Percentiles rank a stretch among this genome's conserved stretches.
These are phyloP conservation scores for Argya squamiceps DNA, from an alignment of 2,797 vertebrate species.

Conservation along the genomic window DNA sequence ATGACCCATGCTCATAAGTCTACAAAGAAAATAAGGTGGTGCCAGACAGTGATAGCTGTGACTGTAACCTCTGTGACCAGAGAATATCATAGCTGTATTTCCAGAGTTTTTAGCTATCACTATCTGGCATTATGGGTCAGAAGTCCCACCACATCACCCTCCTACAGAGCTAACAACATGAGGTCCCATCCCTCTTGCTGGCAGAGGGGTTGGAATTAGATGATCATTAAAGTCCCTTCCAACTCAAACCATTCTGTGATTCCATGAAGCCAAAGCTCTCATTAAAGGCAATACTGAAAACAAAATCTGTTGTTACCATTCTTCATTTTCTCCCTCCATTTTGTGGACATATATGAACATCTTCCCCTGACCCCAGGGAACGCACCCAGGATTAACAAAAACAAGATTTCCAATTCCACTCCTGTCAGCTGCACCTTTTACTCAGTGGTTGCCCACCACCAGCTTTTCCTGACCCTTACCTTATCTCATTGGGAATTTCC, in stretches of 20 bases:
- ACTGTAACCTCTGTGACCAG: neutral
- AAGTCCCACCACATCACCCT: neutral
- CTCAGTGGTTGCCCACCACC: neutral
- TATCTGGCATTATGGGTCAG: neutral
- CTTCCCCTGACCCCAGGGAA: neutral
- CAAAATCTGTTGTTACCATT: neutral
- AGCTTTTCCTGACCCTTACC: conserved; percentile 74
- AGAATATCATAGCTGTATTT: neutral
- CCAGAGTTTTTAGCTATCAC: neutral
- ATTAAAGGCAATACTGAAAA: neutral
- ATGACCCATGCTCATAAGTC: accelerated
- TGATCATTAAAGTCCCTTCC: neutral
- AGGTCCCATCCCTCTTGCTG: neutral
- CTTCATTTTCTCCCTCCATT: neutral
- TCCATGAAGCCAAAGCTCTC: neutral
- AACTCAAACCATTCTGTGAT: neutral
- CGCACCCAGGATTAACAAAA: neutral
- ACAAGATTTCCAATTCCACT: neutral
- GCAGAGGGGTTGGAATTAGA: neutral
- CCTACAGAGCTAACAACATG: neutral
- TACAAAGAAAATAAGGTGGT: neutral
- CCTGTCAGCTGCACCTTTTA: neutral
- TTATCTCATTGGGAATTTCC: conserved; percentile 98
- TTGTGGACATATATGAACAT: neutral
- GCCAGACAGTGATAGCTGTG: neutral